Base-by-base conservation (phyloP, 1,140 invertebrate species). In the Akabosia matsudoensis region DNA sequence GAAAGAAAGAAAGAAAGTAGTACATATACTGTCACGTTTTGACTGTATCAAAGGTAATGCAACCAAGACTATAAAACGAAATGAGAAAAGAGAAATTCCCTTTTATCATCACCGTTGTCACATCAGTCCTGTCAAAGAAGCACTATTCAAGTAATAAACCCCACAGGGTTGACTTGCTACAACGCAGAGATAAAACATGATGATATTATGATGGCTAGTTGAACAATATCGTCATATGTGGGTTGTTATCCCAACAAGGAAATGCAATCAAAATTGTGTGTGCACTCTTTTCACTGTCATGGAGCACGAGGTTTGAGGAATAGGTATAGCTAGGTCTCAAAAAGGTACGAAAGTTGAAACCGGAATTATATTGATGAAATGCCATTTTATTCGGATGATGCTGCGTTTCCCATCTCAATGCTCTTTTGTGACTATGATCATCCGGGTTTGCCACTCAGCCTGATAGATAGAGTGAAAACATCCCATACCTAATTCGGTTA, bases 81-180 rank as follows among this genome's bases (percentile, higher is more conserved):
- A 45, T 56, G 54, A 56, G 22, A 56, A 56, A 24, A 22, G 7
- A 56, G 22, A 56, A 56, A 56, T 56, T 22, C 54, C 54, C 54
- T 56, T 56, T 56, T 56, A 56, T 56, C 54, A 56, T 56, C 54
- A 56, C 24, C 54, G 54, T 56, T 56, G 54, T 56, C 54, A 56
- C 54, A 56, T 56, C 54, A 56, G 10, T 56, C 54, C 54, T 56
- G 54, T 56, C 54, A 56, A 16, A 56, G 22, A 3, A 56, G n/a
- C 54, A 56, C 54, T 24, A 56, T 56, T 56, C 54, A 56, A 10
- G 54, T 56, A 56, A 56, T 56, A 56, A 56, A 56, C 54, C 54
- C 14, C 54, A 7, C 13, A 10, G 37, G 7, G 7, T 10, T 45
- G 37, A 10, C 37, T 18, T 18, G 7, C 37, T 45, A 45, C 18